Conservation (phyloP, 2,113 vertebrate genomes). For the Pogonocichla stellata region DNA sequence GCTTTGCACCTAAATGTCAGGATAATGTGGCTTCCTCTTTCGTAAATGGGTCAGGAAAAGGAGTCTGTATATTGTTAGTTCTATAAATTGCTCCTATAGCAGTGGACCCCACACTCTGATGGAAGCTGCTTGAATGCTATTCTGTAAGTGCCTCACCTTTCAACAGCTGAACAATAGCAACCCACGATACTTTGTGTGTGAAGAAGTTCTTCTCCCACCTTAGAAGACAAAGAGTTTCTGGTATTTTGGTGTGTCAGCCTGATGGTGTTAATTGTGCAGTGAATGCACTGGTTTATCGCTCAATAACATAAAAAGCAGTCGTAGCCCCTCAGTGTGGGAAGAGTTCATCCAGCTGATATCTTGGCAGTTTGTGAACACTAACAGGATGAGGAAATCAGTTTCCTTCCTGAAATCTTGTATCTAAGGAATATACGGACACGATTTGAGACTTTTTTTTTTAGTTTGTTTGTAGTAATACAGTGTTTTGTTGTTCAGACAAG, state of each 20-base stretch:
- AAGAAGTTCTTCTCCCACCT: background rate
- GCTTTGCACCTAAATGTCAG: background rate
- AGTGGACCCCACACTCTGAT: background rate
- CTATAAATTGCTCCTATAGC: background rate
- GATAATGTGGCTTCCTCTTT: slow-evolving; percentile 12
- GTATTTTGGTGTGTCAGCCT: background rate
- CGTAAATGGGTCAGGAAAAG: background rate
- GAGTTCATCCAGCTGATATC: slow-evolving; percentile 52
- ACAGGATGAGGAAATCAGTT: slow-evolving; percentile 79
- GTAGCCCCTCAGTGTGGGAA: slow-evolving; percentile 30
- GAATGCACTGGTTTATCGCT: background rate
- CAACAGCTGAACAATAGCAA: background rate
- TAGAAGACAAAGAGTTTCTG: background rate
- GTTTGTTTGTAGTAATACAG: slow-evolving; percentile 19
- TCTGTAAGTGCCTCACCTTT: background rate
- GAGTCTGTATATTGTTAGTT: background rate
- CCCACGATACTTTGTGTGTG: background rate
- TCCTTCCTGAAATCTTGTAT: slow-evolving; percentile 80
- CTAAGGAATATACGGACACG: slow-evolving; percentile 60
- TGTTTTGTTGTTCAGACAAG: background rate
- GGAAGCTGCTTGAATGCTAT: background rate
- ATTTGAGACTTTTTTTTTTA: background rate
- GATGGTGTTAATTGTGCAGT: background rate
- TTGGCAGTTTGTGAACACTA: slow-evolving; percentile 40
- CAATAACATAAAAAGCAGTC: background rate